Evolutionary conservation across 2,113 vertebrate species (phyloP).

Genomic region (Corydoras maculifer): DNA sequence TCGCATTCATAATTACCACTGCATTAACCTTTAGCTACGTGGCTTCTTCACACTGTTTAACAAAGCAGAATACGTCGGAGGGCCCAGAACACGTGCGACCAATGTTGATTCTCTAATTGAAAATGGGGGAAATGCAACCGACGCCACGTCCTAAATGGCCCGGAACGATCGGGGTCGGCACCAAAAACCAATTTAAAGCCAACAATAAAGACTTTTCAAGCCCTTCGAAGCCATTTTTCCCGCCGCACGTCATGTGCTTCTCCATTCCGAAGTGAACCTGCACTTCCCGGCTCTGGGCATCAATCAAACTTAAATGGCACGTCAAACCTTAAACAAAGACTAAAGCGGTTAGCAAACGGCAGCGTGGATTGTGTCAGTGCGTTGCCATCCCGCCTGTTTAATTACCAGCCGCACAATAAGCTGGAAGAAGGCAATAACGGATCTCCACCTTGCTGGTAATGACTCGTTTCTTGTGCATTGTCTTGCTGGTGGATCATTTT

Average conservation of each 20-base stretch:
- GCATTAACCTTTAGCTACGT: slow-evolving; percentile 67
- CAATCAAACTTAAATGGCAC: neutral
- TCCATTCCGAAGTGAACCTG: neutral
- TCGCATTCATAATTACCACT: slow-evolving; percentile 66
- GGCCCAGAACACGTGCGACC: neutral
- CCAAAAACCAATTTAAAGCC: neutral
- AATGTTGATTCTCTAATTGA: slow-evolving; percentile 4
- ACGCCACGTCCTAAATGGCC: neutral
- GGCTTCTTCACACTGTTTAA: slow-evolving; percentile 52
- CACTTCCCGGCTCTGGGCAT: neutral
- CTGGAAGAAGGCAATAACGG: slow-evolving; percentile 56
- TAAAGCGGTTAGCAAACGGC: neutral
- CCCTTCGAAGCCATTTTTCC: neutral
- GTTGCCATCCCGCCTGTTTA: slow-evolving; percentile 32
- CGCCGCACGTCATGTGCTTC: neutral
- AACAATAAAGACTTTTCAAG: too few relatives aligned
- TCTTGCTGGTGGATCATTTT: slow-evolving; percentile 53
- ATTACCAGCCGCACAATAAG: slow-evolving; percentile 54
- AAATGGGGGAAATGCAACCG: neutral
- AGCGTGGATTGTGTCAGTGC: slow-evolving; percentile 1
- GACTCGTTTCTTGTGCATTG: slow-evolving; percentile 45
- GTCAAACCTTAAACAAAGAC: slow-evolving; percentile 4
- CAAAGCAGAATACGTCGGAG: slow-evolving; percentile 16
- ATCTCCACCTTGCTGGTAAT: slow-evolving; percentile 53
- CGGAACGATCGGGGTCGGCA: neutral